Percentiles rank a stretch among this genome's conserved stretches.
phyloP scores from a whole-genome alignment of 2,797 vertebrate genomes.

The Toxotes lorentzi region DNA sequence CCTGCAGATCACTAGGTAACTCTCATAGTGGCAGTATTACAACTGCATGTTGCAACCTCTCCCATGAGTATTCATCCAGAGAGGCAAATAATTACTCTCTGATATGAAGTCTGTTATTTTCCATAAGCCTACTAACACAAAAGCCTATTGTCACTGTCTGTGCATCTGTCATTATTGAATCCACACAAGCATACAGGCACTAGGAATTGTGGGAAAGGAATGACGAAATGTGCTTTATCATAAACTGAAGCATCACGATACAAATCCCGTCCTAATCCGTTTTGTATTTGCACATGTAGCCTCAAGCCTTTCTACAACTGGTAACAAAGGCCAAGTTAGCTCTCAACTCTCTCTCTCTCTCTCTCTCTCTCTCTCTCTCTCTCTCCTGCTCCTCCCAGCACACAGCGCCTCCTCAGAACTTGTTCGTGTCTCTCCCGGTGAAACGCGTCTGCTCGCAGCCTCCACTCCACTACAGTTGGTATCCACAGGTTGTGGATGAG shows the following conservation, averaged over 20 bases:
- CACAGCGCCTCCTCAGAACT: conserved; percentile 79
- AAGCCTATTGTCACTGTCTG: conserved; percentile 43
- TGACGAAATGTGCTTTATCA: conserved; percentile 45
- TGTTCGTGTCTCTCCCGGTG: conserved; percentile 65
- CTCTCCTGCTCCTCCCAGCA: conserved; percentile 82
- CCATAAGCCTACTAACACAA: conserved; percentile 36
- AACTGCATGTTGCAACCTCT: conserved; percentile 55
- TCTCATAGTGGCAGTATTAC: conserved; percentile 27
- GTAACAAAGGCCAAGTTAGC: conserved; percentile 57
- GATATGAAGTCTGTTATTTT: conserved; percentile 56
- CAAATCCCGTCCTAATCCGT: conserved; percentile 55
- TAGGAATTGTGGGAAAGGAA: conserved; percentile 43
- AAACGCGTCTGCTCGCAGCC: conserved; percentile 60
- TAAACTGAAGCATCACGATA: conserved; percentile 46
- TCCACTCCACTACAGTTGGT: conserved; percentile 48
- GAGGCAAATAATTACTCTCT: conserved; percentile 47
- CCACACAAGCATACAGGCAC: conserved; percentile 18
- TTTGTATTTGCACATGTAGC: conserved; percentile 63
- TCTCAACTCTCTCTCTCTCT: conserved; percentile 44
- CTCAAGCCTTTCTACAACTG: conserved; percentile 47
- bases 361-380: conserved; percentile 17
- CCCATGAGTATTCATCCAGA: conserved; percentile 40
- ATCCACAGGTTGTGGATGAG: conserved; percentile 66
- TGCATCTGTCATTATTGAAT: conserved; percentile 50
- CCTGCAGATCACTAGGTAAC: conserved; percentile 62